These are phyloP conservation scores for Folsomia candida DNA, from an alignment of 2,888 invertebrate species.

Conservation along the genomic window DNA sequence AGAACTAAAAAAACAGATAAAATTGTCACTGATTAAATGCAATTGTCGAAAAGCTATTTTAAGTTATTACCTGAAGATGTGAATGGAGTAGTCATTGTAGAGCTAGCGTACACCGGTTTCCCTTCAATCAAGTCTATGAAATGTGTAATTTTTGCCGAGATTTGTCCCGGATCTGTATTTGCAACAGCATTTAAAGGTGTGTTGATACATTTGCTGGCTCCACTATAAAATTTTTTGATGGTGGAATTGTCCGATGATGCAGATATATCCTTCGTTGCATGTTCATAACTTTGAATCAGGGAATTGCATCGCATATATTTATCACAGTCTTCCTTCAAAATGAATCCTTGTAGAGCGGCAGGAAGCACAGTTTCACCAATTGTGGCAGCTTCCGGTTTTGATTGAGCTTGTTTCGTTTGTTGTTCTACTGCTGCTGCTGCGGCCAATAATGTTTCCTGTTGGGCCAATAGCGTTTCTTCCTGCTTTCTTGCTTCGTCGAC, in stretches of 20 bases:
- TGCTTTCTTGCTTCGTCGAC: slow-evolving; percentile 1
- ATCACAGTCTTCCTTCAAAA: slow-evolving; percentile 36
- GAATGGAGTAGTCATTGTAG: slow-evolving; percentile 35
- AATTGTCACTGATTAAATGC: background rate
- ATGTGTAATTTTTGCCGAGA: slow-evolving; percentile 36
- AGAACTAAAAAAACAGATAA: slow-evolving; percentile 23
- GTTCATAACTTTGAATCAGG: slow-evolving; percentile 35
- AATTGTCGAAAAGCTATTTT: background rate
- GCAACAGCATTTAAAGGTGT: slow-evolving; percentile 47
- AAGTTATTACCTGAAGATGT: slow-evolving; percentile 25
- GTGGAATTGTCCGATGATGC: slow-evolving; percentile 28
- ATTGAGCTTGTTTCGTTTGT: slow-evolving; percentile 2
- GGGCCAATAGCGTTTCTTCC: slow-evolving; percentile 3
- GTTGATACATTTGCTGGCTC: slow-evolving; percentile 45
- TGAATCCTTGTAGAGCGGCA: slow-evolving; percentile 35
- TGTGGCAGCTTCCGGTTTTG: background rate
- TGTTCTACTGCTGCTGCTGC: slow-evolving; percentile 15
- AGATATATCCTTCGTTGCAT: slow-evolving; percentile 34
- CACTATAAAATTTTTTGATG: slow-evolving; percentile 43
- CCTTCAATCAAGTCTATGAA: slow-evolving; percentile 42
- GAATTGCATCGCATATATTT: slow-evolving; percentile 37
- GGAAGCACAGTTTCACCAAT: slow-evolving; percentile 24
- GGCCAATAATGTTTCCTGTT: slow-evolving; percentile 5
- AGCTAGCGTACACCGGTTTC: slow-evolving; percentile 39
- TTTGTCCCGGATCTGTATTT: slow-evolving; percentile 31